Evolutionary conservation across 23 tunicate species (phyloP).

Genomic region (Diplosoma virens): DNA sequence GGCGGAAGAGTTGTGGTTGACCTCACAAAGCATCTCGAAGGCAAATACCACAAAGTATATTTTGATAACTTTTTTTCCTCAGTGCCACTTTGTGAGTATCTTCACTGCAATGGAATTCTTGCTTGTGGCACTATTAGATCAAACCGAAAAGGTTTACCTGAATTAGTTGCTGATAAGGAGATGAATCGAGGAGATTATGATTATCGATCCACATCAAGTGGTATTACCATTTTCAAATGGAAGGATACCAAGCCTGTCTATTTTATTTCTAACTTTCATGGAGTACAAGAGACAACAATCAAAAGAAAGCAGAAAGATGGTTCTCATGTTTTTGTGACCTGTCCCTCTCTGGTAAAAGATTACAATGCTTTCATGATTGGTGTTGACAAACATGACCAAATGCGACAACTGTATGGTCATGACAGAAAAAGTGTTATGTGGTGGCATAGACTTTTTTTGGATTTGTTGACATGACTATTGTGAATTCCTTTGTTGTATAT

Average conservation of each 20-base stretch:
- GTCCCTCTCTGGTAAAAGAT: conserved; percentile 2
- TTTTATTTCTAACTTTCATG: conserved; percentile 26
- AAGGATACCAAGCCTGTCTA: conserved; percentile 14
- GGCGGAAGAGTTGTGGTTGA: background rate
- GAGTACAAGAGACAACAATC: background rate
- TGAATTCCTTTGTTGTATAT: conserved; percentile 4
- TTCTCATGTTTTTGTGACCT: background rate
- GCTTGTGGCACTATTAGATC: conserved; percentile 30
- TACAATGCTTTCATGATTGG: conserved; percentile 15
- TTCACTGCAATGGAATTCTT: background rate
- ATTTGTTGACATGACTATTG: conserved; percentile 7
- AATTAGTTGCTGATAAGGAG: background rate
- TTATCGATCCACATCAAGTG: background rate
- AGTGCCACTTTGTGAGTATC: background rate
- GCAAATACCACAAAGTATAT: background rate
- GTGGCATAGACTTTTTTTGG: conserved; percentile 30
- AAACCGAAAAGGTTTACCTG: conserved; percentile 16
- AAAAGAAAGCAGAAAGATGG: conserved; percentile 3
- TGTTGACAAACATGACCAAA: conserved; percentile 14
- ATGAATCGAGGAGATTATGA: conserved; percentile 9
- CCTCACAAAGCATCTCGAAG: background rate
- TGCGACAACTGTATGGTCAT: background rate
- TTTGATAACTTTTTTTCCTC: conserved; percentile 24
- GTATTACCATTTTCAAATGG: conserved; percentile 2
- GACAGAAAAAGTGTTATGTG: conserved; percentile 2